Evolutionary conservation across 2,888 invertebrate species (phyloP), one percentile per base, ranked within the genome.

Genomic region (Orthosia cruda): DNA sequence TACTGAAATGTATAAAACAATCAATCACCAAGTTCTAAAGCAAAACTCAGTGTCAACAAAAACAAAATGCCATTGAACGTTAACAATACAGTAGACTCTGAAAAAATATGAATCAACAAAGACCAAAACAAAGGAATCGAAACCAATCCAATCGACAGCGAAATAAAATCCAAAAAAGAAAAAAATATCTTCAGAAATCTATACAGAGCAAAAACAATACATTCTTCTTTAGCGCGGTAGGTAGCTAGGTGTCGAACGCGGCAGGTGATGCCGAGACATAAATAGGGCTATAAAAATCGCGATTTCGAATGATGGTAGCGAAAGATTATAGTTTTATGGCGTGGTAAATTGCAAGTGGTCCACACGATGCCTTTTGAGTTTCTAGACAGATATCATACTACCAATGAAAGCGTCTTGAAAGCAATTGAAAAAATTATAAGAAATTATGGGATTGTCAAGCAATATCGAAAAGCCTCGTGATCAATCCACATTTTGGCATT

Each of bases 251-350:
- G 83, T 78, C 64, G 87, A 52, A 54, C 50, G 54, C n/a, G 71
- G 73, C 86, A 85, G 85, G 78, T 85, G 87, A 87, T 67, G 85
- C 64, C 40, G 71, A 73, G 67, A 73, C 54, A 70, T 72, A 71
- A 72, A 69, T 12, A 23, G 23, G 71, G 88, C 85, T 52, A 73
- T 1, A 13, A 67, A 69, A 67, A 26, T 40, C 5, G 71, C 75
- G 74, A 2, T 32, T 32, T 7, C 3, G 0, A 40, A 16, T 11
- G 3, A 40, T 1, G 15, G 4, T 47, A 5, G 15, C 7, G n/a
- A 16, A 54, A 26, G 52, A 16, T 15, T 4, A 7, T 16, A 3
- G 15, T 15, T 69, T 50, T 26, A 49, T 2, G 7, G 0, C 3
- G n/a, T 18, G n/a, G 32, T 32, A 5, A 32, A 32, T 32, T 32